Evolutionary conservation across 2,113 vertebrate species (phyloP).

Genomic region (Prunella himalayana): DNA sequence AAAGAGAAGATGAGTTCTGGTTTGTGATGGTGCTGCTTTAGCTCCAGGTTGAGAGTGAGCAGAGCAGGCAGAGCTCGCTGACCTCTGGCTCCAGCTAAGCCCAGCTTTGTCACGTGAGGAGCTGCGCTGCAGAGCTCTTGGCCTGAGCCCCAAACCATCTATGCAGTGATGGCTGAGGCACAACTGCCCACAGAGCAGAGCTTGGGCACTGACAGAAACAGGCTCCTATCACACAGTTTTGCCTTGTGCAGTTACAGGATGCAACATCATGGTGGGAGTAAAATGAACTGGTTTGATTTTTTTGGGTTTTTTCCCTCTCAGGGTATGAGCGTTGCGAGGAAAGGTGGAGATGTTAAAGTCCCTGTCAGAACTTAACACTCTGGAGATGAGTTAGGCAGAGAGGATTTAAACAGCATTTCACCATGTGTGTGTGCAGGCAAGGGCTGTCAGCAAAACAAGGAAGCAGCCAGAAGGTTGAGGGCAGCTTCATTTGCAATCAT

Average conservation of each 20-base stretch:
- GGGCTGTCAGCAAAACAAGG: background rate
- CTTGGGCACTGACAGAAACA: background rate
- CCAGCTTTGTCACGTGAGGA: background rate
- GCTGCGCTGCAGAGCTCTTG: background rate
- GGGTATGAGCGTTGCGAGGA: background rate
- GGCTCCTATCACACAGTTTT: background rate
- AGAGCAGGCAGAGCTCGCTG: background rate
- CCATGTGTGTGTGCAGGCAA: background rate
- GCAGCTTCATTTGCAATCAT: background rate
- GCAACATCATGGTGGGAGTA: rapidly evolving
- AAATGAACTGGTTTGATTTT: background rate
- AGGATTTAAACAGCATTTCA: background rate
- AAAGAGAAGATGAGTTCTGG: background rate
- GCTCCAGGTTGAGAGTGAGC: background rate
- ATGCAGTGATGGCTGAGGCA: background rate
- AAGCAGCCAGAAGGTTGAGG: background rate
- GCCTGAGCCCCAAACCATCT: background rate
- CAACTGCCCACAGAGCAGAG: background rate
- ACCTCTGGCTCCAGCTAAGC: background rate
- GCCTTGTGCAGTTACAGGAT: background rate
- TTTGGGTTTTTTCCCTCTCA: background rate
- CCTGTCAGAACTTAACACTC: background rate
- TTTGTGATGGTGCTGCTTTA: background rate
- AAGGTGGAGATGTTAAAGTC: background rate
- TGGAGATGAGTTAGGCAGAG: background rate